Evolutionary conservation across 2,113 vertebrate genomes (phyloP), one percentile per base, ranked within the genome.

Genomic region (Nicator chloris): DNA sequence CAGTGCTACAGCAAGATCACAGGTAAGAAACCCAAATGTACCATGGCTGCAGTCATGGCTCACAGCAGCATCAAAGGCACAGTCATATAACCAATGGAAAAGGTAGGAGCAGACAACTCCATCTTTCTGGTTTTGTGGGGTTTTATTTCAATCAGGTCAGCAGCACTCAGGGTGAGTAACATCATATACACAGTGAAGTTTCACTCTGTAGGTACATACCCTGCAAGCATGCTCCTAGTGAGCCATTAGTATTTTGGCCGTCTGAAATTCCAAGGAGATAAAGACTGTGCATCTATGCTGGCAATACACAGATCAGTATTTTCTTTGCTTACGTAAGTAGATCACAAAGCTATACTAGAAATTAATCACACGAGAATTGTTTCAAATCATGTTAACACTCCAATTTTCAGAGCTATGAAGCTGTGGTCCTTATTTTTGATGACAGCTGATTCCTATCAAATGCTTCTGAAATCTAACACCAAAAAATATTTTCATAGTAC

Each of bases 31-130:
- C 31, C 6, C 47, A 90, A 37, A 92, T 6, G 26, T 45, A 49
- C 13, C 1, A 1, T 6, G 12, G 31, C 0, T 80, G 63, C 42
- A 70, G 18, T 33, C 1, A 2, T 51, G 45, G 50, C 75, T 53
- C 31, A 42, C 4, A 3, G 31, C 24, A 88, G 18, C 9, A 4
- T 11, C 40, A 51, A 51, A 90, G 33, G 33, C 39, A 83, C 30
- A 35, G 24, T 39, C 44, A 30, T 12, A 3, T 5, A 27, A 68
- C 31, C 61, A 27, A 64, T 78, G 39, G 39, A 39, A 92, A 92
- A 81, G 8, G 16, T 4, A 40, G 44, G 1, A 53, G 77, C 21
- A 68, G 49, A 47, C 18, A 78, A 28, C 30, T n/a, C 15, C 26
- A 28, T 39, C 33, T 35, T 68, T 21, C 42, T 84, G 70, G 3